Evolutionary conservation across 1,140 invertebrate genomes (phyloP).

Genomic region (Drosophila auraria): DNA sequence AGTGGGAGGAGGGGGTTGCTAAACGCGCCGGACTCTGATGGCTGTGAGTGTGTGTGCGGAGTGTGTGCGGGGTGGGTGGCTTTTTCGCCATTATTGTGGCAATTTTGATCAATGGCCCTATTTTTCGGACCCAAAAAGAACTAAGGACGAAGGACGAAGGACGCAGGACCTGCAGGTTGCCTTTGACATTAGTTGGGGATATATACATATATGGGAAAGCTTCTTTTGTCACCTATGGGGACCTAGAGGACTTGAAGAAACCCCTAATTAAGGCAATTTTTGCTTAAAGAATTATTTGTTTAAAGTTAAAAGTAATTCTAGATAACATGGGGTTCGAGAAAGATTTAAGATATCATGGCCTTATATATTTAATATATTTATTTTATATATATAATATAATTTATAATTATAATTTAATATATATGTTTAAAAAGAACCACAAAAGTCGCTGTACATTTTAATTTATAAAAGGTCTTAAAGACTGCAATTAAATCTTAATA

Average conservation of each 20-base stretch:
- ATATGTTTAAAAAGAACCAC: no score
- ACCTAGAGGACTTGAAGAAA: no score
- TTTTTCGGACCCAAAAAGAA: constrained; percentile 44
- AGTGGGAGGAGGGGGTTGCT: constrained; percentile 1
- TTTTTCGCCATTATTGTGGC: constrained; percentile 84
- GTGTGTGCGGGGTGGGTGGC: constrained; percentile 53
- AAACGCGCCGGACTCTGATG: constrained; percentile 20
- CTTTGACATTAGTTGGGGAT: constrained; percentile 1
- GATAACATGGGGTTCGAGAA: no score
- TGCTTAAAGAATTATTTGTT: neutral
- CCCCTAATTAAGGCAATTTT: neutral
- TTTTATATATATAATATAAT: no score
- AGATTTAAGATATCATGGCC: no score
- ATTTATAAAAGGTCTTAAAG: no score
- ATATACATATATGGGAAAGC: neutral
- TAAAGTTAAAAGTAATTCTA: no score
- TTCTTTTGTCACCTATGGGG: no score
- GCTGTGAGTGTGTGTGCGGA: constrained; percentile 22
- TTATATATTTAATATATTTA: no score
- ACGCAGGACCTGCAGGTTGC: constrained; percentile 13
- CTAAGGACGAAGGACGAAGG: constrained; percentile 17
- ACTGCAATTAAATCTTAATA: no score
- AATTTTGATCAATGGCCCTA: constrained; percentile 84
- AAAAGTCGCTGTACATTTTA: neutral
- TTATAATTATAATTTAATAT: no score